Base-by-base conservation (phyloP, 1,140 invertebrate genomes). In the Triops longicaudatus region DNA sequence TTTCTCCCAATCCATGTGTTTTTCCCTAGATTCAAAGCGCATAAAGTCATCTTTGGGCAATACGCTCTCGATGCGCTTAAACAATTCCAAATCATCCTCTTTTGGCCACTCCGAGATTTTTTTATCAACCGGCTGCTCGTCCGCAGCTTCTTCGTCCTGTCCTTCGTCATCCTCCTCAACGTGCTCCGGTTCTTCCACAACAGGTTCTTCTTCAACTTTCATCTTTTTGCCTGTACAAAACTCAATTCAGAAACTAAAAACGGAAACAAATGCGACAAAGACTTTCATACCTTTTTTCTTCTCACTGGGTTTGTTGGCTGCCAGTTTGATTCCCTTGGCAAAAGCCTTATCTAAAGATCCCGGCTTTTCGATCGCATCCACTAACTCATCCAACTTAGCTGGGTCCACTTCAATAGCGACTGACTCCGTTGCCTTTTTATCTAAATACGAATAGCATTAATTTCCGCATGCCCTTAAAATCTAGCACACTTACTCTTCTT, bases 1-100 rank as follows among this genome's bases (percentile, higher is more conserved):
- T 43, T 72, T 72, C 4, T 80, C 78, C 81, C 81, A 83, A 78
- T 79, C 79, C 31, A 80, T 78, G 75, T 79, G 80, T 42, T 81
- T 79, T 71, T 79, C 79, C 63, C 81, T 77, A n/a, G 81, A 80
- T 10, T 79, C 77, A 76, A 78, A 80, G 41, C 76, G 74, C n/a
- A 81, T 74, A 26, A 31, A 75, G 73, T 81, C 80, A 74, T 79
- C 77, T 27, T 79, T 73, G 28, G 81, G 81, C 72, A 81, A 75
- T 1, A 37, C 44, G 14, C 26, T 22, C 28, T 78, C 75, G 44
- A 81, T 81, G 9, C 79, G 75, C 17, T 75, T 74, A 42, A 81
- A 73, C n/a, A 81, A 73, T 37, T 80, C 79, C 27, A 73, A n/a
- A 7, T 80, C 44, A n/a, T 80, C 80, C 0, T 31, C 72, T 71